Conservation (phyloP, 2,113 vertebrate species). For the Meriones unguiculatus region DNA sequence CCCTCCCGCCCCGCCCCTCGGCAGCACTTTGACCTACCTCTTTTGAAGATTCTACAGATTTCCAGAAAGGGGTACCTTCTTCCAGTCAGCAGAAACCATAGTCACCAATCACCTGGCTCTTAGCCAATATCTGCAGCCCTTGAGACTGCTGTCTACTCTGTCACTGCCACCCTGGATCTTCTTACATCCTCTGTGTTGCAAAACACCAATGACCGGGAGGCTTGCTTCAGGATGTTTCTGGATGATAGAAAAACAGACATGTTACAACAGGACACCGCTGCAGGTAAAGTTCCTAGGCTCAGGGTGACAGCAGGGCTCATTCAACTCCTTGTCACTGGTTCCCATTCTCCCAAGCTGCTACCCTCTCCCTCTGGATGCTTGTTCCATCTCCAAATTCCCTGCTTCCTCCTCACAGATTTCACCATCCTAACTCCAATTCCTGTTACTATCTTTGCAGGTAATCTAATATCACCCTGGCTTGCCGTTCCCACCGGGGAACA, state of each 20-base stretch:
- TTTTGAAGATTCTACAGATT: not conserved
- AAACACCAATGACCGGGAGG: not conserved
- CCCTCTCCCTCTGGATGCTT: not conserved
- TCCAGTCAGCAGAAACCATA: not conserved
- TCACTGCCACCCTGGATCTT: not conserved
- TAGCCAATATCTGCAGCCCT: not conserved
- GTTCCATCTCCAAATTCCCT: accelerated
- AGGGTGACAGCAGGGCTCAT: not conserved
- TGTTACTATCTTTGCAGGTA: not conserved
- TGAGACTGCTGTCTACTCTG: accelerated
- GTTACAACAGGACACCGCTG: not conserved
- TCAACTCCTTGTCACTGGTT: not conserved
- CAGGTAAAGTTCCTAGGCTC: not conserved
- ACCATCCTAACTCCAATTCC: not conserved
- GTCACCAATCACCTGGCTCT: not conserved
- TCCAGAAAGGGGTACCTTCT: not conserved
- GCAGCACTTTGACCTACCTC: not conserved
- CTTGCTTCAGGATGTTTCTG: not conserved
- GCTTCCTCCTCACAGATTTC: not conserved
- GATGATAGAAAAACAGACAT: not conserved
- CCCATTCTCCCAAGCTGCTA: not conserved
- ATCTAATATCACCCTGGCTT: not conserved
- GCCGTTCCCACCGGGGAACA: not conserved
- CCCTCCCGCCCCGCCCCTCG: no score
- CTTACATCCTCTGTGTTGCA: not conserved